phyloP scores from a whole-genome alignment of 2,797 vertebrate species.

The Etheostoma perlongum region DNA sequence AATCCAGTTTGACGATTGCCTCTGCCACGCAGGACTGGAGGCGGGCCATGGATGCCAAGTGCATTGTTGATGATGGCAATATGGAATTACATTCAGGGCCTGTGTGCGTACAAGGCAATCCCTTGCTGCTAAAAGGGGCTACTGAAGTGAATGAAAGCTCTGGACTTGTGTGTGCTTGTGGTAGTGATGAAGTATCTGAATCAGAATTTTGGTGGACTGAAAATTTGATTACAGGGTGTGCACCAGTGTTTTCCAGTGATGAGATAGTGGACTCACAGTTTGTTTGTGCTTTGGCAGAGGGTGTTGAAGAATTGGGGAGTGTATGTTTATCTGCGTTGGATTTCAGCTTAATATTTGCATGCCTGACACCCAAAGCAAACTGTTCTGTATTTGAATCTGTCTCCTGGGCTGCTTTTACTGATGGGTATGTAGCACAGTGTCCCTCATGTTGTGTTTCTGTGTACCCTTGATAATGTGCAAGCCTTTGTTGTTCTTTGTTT shows the following conservation, averaged over 20 bases:
- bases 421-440: conserved; percentile 50
- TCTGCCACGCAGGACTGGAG: conserved; percentile 45
- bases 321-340: conserved; percentile 49
- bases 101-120: conserved; percentile 12
- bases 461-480: conserved; percentile 59
- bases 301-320: conserved; percentile 34
- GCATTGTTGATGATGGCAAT: conserved; percentile 53
- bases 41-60: conserved; percentile 36
- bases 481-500: conserved; percentile 61
- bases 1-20: conserved; percentile 39
- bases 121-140: conserved; percentile 17
- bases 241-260: conserved; percentile 15
- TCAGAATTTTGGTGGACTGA: conserved; percentile 31
- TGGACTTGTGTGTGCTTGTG: conserved; percentile 40
- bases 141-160: conserved; percentile 19
- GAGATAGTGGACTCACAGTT: conserved; percentile 38
- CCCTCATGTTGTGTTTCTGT: conserved; percentile 46
- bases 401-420: conserved; percentile 46
- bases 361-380: conserved; percentile 50
- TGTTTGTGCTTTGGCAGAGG: conserved; percentile 33
- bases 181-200: conserved; percentile 24
- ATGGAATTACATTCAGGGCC: conserved; percentile 47
- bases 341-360: conserved; percentile 53
- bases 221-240: conserved; percentile 5
- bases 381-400: conserved; percentile 54